Evolutionary conservation across 2,113 vertebrate species (phyloP), one percentile per base, ranked within the genome.

Genomic region (Oxygymnocypris stewartii): DNA sequence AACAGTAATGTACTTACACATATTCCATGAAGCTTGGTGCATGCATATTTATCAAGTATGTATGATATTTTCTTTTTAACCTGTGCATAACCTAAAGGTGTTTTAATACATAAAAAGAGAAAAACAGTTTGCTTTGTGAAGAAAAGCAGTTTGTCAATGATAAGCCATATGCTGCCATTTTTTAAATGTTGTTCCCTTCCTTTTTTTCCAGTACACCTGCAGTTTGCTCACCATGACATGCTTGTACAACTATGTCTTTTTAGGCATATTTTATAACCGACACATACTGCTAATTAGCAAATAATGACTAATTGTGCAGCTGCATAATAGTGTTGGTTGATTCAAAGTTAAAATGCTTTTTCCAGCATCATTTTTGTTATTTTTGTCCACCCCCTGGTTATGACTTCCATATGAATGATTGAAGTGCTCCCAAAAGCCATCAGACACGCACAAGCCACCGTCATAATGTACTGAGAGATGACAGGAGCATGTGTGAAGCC

Each of bases 351-450:
- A 84, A 44, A 81, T 76, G 59, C 47, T 76, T 71, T 59, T 12
- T 79, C 28, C 20, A 57, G 61, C 31, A n/a, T 87, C 63, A 63
- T 82, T 28, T 25, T 44, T 10, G 20, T 40, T 61, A 71, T 71
- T 20, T 69, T 85, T 59, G 28, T 14, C 8, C 57, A 79, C 82
- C 76, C 69, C 49, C 69, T 63, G 37, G 25, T 75, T n/a, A n/a
- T 83, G 51, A 73, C 65, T 85, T 85, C 40, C 13, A 44, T 25
- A 14, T 37, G 86, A 87, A 79, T 71, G 61, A 85, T 79, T 85
- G 86, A 89, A 73, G 88, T 63, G 84, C 86, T 71, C 42, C 57
- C 63, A 85, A 74, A 83, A 82, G 71, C 2, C 54, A 81, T 76
- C 80, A 61, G 63, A 42, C 23, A 44, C 3, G 6, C 40, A 76